Percentiles rank a stretch among this genome's conserved stretches.
Evolutionary conservation across 2,888 invertebrate genomes (phyloP).

Genomic region (Acanthosoma haemorrhoidale): DNA sequence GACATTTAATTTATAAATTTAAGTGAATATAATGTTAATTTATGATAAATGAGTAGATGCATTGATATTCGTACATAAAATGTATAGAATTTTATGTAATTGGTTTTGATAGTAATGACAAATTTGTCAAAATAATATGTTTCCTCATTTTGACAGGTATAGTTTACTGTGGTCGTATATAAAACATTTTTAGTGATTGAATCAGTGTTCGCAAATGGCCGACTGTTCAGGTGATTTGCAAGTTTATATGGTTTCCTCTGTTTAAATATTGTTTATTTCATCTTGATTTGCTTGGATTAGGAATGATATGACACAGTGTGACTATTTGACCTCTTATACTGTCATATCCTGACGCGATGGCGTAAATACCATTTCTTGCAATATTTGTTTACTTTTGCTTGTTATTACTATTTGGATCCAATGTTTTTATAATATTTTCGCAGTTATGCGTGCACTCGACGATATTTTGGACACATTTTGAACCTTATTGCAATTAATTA

Average conservation of each 20-base stretch:
- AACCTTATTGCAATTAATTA: neutral
- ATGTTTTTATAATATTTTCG: neutral
- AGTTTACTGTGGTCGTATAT: no score
- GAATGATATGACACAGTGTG: neutral
- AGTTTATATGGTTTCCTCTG: constrained; percentile 18
- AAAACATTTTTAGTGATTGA: constrained; percentile 30
- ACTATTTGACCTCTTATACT: neutral
- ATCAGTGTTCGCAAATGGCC: constrained; percentile 24
- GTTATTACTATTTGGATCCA: constrained; percentile 19
- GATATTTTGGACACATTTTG: neutral
- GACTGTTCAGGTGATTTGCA: constrained; percentile 22
- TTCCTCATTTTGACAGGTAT: no score
- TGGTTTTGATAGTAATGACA: no score
- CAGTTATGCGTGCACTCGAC: neutral
- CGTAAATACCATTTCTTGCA: neutral
- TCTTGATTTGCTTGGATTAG: neutral
- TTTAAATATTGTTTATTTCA: neutral
- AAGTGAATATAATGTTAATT: no score
- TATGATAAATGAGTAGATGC: no score
- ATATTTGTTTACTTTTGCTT: constrained; percentile 24
- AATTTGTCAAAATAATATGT: no score
- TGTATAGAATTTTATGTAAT: no score
- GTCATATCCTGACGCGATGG: neutral
- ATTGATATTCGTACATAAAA: no score
- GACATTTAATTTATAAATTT: no score